These are phyloP conservation scores for Ia io DNA, from an alignment of 2,113 vertebrate genomes.

Conservation along the genomic window DNA sequence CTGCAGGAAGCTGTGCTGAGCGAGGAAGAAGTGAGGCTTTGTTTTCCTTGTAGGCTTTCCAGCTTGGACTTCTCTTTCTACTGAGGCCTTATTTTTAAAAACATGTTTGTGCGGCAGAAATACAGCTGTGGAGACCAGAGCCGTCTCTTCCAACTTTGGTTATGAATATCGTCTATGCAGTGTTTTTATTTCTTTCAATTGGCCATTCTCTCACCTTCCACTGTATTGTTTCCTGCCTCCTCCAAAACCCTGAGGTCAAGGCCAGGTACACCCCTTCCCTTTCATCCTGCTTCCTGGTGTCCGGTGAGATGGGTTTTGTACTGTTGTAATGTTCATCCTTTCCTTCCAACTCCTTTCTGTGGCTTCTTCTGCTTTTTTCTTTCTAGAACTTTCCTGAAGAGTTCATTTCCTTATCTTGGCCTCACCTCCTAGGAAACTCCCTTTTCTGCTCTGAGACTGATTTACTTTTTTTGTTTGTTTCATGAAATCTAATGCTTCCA, in stretches of 20 bases:
- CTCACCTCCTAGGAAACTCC: background rate
- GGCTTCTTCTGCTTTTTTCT: background rate
- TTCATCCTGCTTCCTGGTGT: background rate
- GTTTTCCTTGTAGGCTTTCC: slow-evolving; percentile 56
- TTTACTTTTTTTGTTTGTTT: background rate
- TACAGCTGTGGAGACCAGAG: background rate
- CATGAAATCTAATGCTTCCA: background rate
- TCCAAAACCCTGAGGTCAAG: background rate
- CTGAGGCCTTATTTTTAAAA: slow-evolving; percentile 41
- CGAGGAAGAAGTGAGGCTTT: background rate
- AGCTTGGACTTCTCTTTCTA: slow-evolving; percentile 27
- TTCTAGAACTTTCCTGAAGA: background rate
- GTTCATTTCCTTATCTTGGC: background rate
- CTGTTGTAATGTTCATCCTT: rapidly evolving
- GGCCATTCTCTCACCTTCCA: background rate
- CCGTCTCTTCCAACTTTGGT: background rate
- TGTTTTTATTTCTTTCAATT: background rate
- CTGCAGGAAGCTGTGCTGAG: background rate
- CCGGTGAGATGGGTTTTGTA: background rate
- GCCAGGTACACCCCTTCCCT: rapidly evolving
- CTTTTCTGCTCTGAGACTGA: background rate
- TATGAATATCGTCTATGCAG: background rate
- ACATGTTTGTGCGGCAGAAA: slow-evolving; percentile 34
- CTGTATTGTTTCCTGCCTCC: background rate
- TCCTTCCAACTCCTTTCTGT: background rate